phyloP scores from a whole-genome alignment of 2,113 vertebrate genomes.

The Chloroceryle aenea region DNA sequence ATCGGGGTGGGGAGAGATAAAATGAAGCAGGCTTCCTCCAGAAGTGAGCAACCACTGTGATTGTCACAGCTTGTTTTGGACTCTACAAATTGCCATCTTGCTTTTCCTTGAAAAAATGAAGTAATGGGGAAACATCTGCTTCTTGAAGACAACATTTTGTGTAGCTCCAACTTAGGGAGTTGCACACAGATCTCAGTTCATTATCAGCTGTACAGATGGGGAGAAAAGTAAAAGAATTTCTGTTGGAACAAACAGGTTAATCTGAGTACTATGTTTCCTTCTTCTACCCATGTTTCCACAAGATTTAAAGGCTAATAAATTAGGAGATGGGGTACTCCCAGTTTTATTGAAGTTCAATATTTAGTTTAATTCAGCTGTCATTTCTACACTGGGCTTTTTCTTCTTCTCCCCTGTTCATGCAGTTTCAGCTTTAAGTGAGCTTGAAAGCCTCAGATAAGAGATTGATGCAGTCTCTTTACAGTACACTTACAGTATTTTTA shows the following conservation, averaged over 20 bases:
- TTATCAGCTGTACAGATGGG: accelerated
- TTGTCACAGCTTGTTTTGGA: neutral
- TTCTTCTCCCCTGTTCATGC: neutral
- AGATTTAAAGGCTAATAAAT: neutral
- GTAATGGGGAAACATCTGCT: neutral
- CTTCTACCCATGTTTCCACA: neutral
- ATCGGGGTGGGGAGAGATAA: neutral
- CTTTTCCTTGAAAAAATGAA: neutral
- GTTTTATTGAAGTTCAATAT: neutral
- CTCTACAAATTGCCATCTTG: neutral
- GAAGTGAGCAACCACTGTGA: neutral
- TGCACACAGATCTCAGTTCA: neutral
- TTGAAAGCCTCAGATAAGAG: neutral
- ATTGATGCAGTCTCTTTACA: neutral
- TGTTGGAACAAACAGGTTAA: neutral
- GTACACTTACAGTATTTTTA: neutral
- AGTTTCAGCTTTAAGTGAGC: neutral
- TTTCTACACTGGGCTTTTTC: neutral
- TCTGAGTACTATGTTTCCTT: neutral
- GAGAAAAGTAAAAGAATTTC: neutral
- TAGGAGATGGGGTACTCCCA: neutral
- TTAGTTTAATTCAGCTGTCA: neutral
- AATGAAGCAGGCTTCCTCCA: neutral
- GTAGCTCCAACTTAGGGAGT: accelerated
- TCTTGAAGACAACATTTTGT: neutral